Evolutionary conservation across 1,140 invertebrate species (phyloP), one percentile per base, ranked within the genome.

Genomic region (Diorhabda carinulata): DNA sequence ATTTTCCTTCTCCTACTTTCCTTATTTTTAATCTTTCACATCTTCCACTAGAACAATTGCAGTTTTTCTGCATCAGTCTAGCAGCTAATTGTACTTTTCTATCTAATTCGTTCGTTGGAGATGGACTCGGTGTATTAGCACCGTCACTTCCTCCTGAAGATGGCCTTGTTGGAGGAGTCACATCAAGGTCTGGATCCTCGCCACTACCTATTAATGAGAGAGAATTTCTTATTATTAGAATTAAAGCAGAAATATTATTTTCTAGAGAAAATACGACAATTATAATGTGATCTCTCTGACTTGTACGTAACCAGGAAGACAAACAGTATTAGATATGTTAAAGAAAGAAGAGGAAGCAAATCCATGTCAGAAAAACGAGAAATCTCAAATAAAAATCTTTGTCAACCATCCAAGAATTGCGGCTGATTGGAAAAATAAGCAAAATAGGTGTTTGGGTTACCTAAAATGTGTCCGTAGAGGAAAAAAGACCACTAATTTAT

Each of bases 1-100:
- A 94, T 65, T 89, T 87, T 3, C 92, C 91, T 81, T 93, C 91
- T 40, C 91, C 91, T 59, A 94, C 87, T 79, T 92, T 92, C 75
- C 88, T 87, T 62, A 93, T 88, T 81, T 89, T 89, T 71, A 92
- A 76, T 78, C 89, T 90, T 43, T 86, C 88, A 79, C 89, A 91
- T 76, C 87, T 88, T n/a, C 85, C 86, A n/a, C 84, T 84, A 67
- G 85, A 82, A 77, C 90, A 91, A 70, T 86, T 87, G 78, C 90
- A 91, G 71, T 89, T 87, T 77, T 86, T 85, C 76, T 89, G 87
- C 77, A 90, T 85, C 67, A 89, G 84, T 67, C 88, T 84, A 2
- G 89, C 88, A 56, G 89, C 89, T 76, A 88, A 83, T 78, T 89
- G 87, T 5, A 92, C 89, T 86, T 91, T 85, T 73, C 87, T 85